phyloP scores from a whole-genome alignment of 2,797 vertebrate species.

The Nyctalus aviator region DNA sequence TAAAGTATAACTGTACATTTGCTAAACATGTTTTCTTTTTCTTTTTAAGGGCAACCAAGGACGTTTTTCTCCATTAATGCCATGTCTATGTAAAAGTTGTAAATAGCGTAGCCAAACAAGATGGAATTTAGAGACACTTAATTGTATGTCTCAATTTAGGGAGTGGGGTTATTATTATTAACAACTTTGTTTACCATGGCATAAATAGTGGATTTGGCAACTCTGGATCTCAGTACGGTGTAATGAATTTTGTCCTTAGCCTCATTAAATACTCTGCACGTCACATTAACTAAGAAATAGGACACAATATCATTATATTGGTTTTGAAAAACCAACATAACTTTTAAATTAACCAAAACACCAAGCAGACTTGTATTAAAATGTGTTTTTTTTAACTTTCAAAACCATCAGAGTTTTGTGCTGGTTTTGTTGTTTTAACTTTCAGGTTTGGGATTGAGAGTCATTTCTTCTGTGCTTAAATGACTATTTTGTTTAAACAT shows the following conservation, averaged over 20 bases:
- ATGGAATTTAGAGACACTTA: slow-evolving; percentile 59
- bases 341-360: slow-evolving; percentile 61
- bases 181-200: slow-evolving; percentile 34
- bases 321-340: slow-evolving; percentile 8
- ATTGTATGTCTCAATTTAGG: slow-evolving; percentile 35
- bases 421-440: slow-evolving; percentile 59
- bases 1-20: slow-evolving; percentile 68
- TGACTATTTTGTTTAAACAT: slow-evolving; percentile 63
- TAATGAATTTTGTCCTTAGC: slow-evolving; percentile 51
- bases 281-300: slow-evolving; percentile 55
- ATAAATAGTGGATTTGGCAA: slow-evolving; percentile 50
- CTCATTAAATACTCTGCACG: slow-evolving; percentile 44
- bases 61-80: slow-evolving; percentile 67
- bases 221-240: not conserved
- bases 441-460: slow-evolving; percentile 43
- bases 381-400: slow-evolving; percentile 42
- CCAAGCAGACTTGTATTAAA: not conserved
- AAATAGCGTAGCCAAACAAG: slow-evolving; percentile 57
- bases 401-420: slow-evolving; percentile 27
- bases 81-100: slow-evolving; percentile 64
- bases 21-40: slow-evolving; percentile 76
- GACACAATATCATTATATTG: slow-evolving; percentile 41
- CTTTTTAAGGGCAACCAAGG: slow-evolving; percentile 79
- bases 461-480: slow-evolving; percentile 38
- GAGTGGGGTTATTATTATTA: slow-evolving; percentile 43